A percentile compares a stretch with the other conserved stretches of the same genome.
These are phyloP conservation scores for Branchellion lobata DNA, from an alignment of 2,888 invertebrate species.

Conservation along the genomic window DNA sequence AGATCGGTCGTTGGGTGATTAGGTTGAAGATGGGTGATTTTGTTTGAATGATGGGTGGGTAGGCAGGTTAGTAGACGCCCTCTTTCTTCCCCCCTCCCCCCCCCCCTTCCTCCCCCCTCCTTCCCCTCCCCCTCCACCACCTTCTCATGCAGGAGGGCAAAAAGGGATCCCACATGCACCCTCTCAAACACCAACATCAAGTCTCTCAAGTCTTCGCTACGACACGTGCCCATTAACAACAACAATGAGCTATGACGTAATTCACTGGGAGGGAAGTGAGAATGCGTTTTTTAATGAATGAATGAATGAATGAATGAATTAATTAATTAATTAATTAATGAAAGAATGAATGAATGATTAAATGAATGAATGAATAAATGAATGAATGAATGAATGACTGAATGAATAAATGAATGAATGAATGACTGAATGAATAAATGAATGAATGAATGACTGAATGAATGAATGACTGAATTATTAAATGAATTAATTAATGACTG, in stretches of 20 bases:
- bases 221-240: slow-evolving; percentile 63
- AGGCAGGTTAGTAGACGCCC: too few species aligned
- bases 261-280: slow-evolving; percentile 48
- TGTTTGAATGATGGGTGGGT: not conserved
- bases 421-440: too few species aligned
- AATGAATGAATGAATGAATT: too few species aligned
- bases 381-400: too few species aligned
- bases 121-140: slow-evolving; percentile 49
- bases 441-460: too few species aligned
- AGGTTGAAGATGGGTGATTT: not conserved
- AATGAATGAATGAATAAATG: too few species aligned
- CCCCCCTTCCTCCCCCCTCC: not conserved
- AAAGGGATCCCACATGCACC: slow-evolving; percentile 62
- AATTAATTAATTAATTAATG: too few species aligned
- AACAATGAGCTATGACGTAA: slow-evolving; percentile 62
- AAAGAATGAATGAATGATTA: too few species aligned
- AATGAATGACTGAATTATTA: too few species aligned
- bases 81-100: not conserved
- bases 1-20: not conserved
- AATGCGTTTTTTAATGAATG: too few species aligned
- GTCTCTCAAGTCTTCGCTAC: slow-evolving; percentile 60
- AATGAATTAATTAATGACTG: too few species aligned
- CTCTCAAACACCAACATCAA: slow-evolving; percentile 63
- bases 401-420: too few species aligned
- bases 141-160: slow-evolving; percentile 60